Evolutionary conservation across 2,797 vertebrate genomes (phyloP).

Genomic region (Cercopithecus neglectus): DNA sequence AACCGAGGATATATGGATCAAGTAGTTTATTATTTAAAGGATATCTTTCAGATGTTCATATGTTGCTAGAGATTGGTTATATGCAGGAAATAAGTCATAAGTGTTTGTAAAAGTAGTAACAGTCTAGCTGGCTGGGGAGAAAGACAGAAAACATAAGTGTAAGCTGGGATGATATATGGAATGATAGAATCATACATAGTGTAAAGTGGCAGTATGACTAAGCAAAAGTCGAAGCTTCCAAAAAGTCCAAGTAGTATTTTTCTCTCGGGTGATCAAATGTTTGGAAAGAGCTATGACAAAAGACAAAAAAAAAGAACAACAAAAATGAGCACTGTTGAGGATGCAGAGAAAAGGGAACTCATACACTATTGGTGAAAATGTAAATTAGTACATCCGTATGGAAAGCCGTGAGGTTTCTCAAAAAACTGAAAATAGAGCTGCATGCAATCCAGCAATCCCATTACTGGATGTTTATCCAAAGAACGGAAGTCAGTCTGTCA

Average conservation of each 20-base stretch:
- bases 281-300: not conserved
- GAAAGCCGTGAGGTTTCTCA: not conserved
- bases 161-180: not conserved
- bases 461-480: not conserved
- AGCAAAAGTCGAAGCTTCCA: not conserved
- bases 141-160: not conserved
- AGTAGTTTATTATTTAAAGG: not conserved
- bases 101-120: not conserved
- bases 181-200: not conserved
- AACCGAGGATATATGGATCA: not conserved
- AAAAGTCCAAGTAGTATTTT: not conserved
- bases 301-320: not conserved
- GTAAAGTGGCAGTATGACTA: not conserved
- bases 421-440: not conserved
- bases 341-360: not conserved
- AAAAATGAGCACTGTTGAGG: not conserved
- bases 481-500: not conserved
- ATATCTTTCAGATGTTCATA: not conserved
- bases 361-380: not conserved
- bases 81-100: not conserved
- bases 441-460: not conserved
- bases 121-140: not conserved
- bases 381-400: not conserved
- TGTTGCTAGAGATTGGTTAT: not conserved
- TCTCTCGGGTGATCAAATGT: not conserved